phyloP scores from a whole-genome alignment of 2,113 vertebrate species.

The Gymnocephalus cernua region DNA sequence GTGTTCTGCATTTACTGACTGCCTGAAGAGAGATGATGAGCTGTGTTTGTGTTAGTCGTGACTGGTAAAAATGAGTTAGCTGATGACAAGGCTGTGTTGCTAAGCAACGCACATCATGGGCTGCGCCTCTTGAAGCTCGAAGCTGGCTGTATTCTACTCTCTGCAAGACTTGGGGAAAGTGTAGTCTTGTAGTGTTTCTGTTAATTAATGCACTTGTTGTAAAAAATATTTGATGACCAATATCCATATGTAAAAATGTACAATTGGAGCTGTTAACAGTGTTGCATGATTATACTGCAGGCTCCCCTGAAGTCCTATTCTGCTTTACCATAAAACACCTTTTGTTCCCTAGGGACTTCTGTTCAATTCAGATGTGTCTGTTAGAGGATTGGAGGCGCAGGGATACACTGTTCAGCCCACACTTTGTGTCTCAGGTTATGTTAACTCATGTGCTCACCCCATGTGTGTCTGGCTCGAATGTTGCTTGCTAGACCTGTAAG shows the following conservation, averaged over 20 bases:
- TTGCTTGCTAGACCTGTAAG: slow-evolving; percentile 23
- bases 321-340: slow-evolving; percentile 34
- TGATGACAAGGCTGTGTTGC: slow-evolving; percentile 91
- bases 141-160: slow-evolving; percentile 78
- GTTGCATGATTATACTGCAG: slow-evolving; percentile 5
- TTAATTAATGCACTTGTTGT: slow-evolving; percentile 20
- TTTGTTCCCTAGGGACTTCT: slow-evolving; percentile 37
- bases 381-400: slow-evolving; percentile 54
- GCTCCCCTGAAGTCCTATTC: background rate
- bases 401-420: slow-evolving; percentile 67
- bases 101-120: slow-evolving; percentile 87
- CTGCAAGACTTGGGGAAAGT: slow-evolving; percentile 74
- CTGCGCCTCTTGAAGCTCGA: slow-evolving; percentile 84
- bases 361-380: slow-evolving; percentile 34
- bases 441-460: slow-evolving; percentile 45
- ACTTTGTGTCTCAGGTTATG: slow-evolving; percentile 68
- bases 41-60: slow-evolving; percentile 91
- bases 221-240: slow-evolving; percentile 11
- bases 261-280: background rate
- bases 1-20: slow-evolving; percentile 80
- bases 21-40: slow-evolving; percentile 84
- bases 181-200: slow-evolving; percentile 41
- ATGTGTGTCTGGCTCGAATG: slow-evolving; percentile 55
- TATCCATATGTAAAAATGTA: slow-evolving; percentile 11
- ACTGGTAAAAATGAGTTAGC: slow-evolving; percentile 91